These are phyloP conservation scores for Gavia stellata DNA, from an alignment of 2,113 vertebrate genomes.

Conservation along the genomic window DNA sequence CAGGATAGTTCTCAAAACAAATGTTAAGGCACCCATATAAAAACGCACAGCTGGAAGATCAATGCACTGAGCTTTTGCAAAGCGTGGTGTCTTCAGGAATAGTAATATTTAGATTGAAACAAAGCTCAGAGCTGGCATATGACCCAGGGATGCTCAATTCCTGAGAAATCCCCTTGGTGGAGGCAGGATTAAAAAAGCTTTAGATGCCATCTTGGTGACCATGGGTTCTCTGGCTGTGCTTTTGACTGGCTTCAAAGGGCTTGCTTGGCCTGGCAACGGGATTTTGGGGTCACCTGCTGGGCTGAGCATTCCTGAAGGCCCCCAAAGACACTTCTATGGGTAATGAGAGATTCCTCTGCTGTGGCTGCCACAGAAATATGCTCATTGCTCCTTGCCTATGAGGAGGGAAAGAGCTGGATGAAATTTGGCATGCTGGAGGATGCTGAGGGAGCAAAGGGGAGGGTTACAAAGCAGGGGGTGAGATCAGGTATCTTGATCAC, in stretches of 20 bases:
- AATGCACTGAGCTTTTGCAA: neutral
- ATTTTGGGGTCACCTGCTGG: neutral
- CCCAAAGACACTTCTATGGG: neutral
- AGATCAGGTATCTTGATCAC: neutral
- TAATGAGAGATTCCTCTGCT: neutral
- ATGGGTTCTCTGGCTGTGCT: neutral
- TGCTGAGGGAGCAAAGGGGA: neutral
- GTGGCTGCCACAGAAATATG: neutral
- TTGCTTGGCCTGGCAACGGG: neutral
- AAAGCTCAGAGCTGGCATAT: neutral
- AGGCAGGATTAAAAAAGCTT: neutral
- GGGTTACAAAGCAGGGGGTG: neutral
- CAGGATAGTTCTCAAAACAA: conserved; percentile 26
- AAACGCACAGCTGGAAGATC: neutral
- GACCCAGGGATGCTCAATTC: neutral
- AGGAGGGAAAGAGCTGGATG: neutral
- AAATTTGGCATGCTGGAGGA: neutral
- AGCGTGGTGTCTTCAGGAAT: neutral
- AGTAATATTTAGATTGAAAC: neutral
- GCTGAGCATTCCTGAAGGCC: neutral
- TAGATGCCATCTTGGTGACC: neutral
- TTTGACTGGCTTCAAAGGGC: neutral
- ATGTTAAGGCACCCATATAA: neutral
- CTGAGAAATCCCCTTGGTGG: neutral
- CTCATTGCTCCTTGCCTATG: neutral